Percentiles rank a stretch among this genome's conserved stretches.
Conservation (phyloP, 2,113 vertebrate genomes). For the Porphyrio hochstetteri region DNA sequence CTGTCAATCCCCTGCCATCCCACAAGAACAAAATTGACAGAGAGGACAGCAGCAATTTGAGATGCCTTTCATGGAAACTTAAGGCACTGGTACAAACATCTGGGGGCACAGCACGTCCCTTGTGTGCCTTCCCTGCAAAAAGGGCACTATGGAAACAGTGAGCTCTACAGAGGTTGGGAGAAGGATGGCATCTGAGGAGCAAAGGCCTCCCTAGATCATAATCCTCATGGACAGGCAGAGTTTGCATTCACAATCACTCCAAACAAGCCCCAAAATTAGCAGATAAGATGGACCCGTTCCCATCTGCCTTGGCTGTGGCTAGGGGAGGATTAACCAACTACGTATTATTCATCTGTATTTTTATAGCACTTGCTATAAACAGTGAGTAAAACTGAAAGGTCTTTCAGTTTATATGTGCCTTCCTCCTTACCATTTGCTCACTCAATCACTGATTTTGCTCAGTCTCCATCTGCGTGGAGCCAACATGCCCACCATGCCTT, state of each 20-base stretch:
- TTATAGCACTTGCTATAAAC: conserved; percentile 4
- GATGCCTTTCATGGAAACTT: background rate
- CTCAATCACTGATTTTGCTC: conserved; percentile 44
- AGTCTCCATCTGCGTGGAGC: conserved; percentile 53
- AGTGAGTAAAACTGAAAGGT: conserved; percentile 27
- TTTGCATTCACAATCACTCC: background rate
- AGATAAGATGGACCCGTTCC: background rate
- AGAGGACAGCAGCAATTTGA: background rate
- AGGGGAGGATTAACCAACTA: background rate
- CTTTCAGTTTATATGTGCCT: background rate
- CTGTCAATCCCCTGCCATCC: conserved; percentile 2
- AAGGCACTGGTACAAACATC: background rate
- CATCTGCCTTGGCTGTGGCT: background rate
- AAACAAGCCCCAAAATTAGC: background rate
- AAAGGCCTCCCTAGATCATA: background rate
- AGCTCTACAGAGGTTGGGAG: background rate
- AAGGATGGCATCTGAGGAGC: background rate
- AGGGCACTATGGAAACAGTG: background rate
- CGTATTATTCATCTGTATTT: background rate
- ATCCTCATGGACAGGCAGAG: background rate
- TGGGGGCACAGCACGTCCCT: background rate
- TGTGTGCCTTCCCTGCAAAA: background rate
- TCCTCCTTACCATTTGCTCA: conserved; percentile 64
- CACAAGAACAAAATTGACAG: background rate
- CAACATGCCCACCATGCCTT: conserved; percentile 48